These are phyloP conservation scores for Halcyon leucocephala DNA, from an alignment of 2,797 vertebrate species.

Conservation along the genomic window DNA sequence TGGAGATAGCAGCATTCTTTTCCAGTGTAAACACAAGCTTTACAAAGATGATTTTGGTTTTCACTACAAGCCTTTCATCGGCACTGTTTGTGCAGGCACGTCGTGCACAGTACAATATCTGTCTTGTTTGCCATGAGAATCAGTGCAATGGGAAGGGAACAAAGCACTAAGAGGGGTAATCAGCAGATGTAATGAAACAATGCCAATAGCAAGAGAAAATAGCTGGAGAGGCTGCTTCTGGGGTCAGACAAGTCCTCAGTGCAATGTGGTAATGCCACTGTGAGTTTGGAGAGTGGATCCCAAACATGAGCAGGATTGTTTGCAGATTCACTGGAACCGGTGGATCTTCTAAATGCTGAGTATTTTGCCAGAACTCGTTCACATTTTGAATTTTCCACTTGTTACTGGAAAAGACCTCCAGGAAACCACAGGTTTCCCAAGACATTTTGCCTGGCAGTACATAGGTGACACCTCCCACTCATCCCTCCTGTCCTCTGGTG, in stretches of 20 bases:
- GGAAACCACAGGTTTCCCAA: not conserved
- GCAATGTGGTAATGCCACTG: not conserved
- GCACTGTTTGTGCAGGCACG: not conserved
- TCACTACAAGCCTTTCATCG: not conserved
- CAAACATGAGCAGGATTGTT: not conserved
- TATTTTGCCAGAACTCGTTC: not conserved
- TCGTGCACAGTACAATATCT: not conserved
- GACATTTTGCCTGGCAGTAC: not conserved
- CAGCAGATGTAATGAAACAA: not conserved
- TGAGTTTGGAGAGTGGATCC: not conserved
- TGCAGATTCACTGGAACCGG: not conserved
- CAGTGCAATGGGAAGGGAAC: not conserved
- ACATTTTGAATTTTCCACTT: not conserved
- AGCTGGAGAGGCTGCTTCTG: not conserved
- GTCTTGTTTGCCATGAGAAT: not conserved
- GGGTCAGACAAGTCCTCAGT: not conserved
- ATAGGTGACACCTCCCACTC: not conserved
- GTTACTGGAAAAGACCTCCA: not conserved
- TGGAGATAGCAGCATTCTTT: not conserved
- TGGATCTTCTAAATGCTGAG: not conserved
- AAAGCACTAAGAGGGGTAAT: not conserved
- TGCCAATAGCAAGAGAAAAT: not conserved
- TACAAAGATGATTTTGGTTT: not conserved
- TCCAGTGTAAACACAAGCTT: not conserved
- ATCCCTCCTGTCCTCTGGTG: not conserved